These are phyloP conservation scores for Pteronura brasiliensis DNA, from an alignment of 2,113 vertebrate genomes.

Conservation along the genomic window DNA sequence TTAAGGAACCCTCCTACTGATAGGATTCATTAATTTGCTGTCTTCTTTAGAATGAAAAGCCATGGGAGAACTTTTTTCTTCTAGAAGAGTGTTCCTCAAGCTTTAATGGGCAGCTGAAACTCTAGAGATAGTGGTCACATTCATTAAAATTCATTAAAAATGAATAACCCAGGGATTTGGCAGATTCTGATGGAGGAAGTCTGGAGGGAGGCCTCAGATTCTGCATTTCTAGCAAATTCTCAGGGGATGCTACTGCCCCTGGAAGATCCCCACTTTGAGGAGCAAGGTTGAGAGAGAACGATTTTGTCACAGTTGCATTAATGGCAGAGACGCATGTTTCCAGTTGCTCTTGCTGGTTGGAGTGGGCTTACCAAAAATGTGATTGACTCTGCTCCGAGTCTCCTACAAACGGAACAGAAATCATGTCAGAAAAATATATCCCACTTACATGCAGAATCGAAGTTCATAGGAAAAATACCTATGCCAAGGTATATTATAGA, in stretches of 20 bases:
- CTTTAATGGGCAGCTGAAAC: not conserved
- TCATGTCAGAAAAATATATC: not conserved
- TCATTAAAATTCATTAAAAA: constrained; percentile 1
- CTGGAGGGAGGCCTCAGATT: not conserved
- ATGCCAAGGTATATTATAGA: constrained; percentile 6
- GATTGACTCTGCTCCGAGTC: not conserved
- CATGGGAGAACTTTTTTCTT: not conserved
- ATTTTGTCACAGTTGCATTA: not conserved
- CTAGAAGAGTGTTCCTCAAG: not conserved
- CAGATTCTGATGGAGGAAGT: not conserved
- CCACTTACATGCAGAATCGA: not conserved
- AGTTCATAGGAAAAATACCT: not conserved
- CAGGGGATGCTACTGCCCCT: not conserved
- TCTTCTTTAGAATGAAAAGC: constrained; percentile 23
- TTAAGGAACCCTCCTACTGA: not conserved
- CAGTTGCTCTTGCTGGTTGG: not conserved
- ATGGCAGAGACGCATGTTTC: not conserved
- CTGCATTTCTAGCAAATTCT: not conserved
- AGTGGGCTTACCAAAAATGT: constrained; percentile 18
- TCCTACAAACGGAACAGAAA: not conserved
- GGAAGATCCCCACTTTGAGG: not conserved
- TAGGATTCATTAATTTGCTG: not conserved
- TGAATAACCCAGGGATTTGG: not conserved
- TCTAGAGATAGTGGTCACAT: not conserved
- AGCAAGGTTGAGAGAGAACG: not conserved